These are phyloP conservation scores for Epinephelus malabaricus DNA, from an alignment of 2,797 vertebrate species.

Conservation along the genomic window DNA sequence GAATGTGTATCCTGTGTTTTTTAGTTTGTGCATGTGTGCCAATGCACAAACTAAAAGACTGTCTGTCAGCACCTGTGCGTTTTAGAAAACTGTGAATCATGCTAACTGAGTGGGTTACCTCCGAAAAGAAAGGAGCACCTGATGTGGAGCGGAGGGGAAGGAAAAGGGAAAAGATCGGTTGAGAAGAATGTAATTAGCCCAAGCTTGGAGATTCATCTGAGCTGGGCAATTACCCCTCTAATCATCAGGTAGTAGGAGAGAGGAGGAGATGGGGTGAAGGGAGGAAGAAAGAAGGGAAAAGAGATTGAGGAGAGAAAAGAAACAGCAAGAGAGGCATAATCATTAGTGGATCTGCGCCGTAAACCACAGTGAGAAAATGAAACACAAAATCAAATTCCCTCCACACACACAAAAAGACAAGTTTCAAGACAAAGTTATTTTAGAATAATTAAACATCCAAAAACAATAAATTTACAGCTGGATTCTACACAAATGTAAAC, in stretches of 20 bases:
- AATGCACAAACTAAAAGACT: conserved; percentile 24
- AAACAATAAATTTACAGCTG: not conserved
- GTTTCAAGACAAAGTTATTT: not conserved
- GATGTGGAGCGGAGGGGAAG: conserved; percentile 44
- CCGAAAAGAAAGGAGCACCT: conserved; percentile 60
- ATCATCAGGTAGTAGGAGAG: conserved; percentile 76
- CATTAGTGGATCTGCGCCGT: conserved; percentile 4
- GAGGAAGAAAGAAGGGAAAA: conserved; percentile 21
- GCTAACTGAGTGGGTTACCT: conserved; percentile 36
- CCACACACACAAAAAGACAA: too few species aligned
- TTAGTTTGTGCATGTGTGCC: conserved; percentile 13
- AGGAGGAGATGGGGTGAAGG: conserved; percentile 42
- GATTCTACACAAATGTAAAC: not conserved
- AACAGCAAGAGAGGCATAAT: conserved; percentile 7
- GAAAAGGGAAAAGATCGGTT: conserved; percentile 27
- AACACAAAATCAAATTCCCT: not conserved
- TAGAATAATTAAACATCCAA: not conserved
- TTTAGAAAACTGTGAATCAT: conserved; percentile 41
- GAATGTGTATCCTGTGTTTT: not conserved
- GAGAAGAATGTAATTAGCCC: conserved; percentile 78
- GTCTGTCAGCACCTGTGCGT: conserved; percentile 51
- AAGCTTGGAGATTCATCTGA: conserved; percentile 71
- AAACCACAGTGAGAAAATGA: conserved; percentile 13
- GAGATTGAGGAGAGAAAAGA: conserved; percentile 2
- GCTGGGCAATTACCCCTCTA: conserved; percentile 76